phyloP scores from a whole-genome alignment of 2,113 vertebrate species.

The Cyprinodon brontotheroides region DNA sequence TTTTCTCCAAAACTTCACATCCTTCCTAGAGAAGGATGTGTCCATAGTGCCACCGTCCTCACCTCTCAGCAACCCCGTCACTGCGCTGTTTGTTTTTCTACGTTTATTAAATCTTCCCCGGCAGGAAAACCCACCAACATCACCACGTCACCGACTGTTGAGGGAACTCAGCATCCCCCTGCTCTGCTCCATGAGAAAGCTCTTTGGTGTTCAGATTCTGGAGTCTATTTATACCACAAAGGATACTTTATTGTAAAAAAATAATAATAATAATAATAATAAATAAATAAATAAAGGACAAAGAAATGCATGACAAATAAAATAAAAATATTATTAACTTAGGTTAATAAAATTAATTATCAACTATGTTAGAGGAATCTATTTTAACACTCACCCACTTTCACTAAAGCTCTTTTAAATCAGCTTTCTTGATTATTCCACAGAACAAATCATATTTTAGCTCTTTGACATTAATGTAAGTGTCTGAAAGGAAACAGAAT shows the following conservation, averaged over 20 bases:
- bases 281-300: neutral
- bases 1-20: slow-evolving; percentile 82
- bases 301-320: too few species aligned
- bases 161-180: slow-evolving; percentile 57
- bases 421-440: slow-evolving; percentile 18
- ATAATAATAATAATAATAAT: too few species aligned
- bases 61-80: slow-evolving; percentile 66
- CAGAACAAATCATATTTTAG: slow-evolving; percentile 16
- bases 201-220: slow-evolving; percentile 63
- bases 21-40: slow-evolving; percentile 92
- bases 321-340: too few species aligned
- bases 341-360: too few species aligned
- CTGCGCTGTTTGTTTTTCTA: slow-evolving; percentile 89
- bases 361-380: too few species aligned
- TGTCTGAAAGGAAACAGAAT: slow-evolving; percentile 18
- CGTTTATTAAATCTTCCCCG: slow-evolving; percentile 81
- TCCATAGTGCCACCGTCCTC: slow-evolving; percentile 71
- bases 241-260: neutral
- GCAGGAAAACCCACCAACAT: slow-evolving; percentile 79
- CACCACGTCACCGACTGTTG: slow-evolving; percentile 80
- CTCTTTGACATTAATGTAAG: slow-evolving; percentile 4
- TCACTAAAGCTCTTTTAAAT: slow-evolving; percentile 6
- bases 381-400: neutral
- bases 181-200: slow-evolving; percentile 60
- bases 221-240: slow-evolving; percentile 58